Conservation (phyloP, 2,797 vertebrate genomes). For the Knipowitschia caucasica region DNA sequence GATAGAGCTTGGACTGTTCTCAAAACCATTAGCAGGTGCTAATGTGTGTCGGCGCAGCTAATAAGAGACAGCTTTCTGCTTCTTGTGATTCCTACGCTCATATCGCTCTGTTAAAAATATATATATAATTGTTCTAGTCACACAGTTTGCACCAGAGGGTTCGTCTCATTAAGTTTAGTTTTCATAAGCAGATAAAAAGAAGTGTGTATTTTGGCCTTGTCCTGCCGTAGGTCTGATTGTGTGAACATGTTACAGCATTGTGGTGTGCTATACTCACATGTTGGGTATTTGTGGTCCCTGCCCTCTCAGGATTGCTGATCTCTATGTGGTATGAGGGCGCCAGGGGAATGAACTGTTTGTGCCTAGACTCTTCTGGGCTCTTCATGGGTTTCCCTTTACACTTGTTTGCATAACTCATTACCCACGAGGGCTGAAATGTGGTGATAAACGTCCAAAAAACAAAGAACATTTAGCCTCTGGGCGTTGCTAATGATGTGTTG, state of each 20-base stretch:
- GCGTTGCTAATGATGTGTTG: no score
- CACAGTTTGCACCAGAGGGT: no score
- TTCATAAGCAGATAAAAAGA: no score
- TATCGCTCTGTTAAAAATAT: conserved; percentile 25
- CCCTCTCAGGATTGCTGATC: neutral
- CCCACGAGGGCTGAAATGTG: conserved; percentile 13
- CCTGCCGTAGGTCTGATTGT: no score
- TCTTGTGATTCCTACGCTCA: conserved; percentile 30
- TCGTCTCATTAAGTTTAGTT: no score
- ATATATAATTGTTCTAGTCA: neutral
- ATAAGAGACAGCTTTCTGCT: conserved; percentile 38
- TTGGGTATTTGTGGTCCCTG: neutral
- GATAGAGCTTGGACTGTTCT: neutral
- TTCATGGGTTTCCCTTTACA: conserved; percentile 55
- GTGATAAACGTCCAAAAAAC: conserved; percentile 5
- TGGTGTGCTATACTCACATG: neutral
- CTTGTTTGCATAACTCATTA: conserved; percentile 63
- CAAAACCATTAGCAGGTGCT: conserved; percentile 29
- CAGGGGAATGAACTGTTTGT: conserved; percentile 49
- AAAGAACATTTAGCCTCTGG: neutral
- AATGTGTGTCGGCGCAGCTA: conserved; percentile 41
- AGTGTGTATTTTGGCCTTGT: no score
- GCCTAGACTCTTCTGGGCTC: conserved; percentile 30
- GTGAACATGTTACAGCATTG: neutral
- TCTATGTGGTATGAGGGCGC: conserved; percentile 31